Base-by-base conservation (phyloP, 2,113 vertebrate species). In the Perca schrenkii region DNA sequence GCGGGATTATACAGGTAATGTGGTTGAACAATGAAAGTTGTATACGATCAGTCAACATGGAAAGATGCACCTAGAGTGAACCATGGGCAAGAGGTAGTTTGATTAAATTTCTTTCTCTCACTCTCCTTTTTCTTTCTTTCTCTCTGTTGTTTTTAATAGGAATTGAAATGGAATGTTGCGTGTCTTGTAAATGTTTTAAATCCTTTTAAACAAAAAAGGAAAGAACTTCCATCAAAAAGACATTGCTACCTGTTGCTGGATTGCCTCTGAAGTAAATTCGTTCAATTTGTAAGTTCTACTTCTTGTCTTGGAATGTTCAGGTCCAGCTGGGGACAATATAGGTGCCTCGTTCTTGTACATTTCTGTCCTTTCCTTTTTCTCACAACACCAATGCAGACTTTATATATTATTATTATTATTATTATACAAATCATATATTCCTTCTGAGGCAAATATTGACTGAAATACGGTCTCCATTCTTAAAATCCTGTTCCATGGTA, bases 121-220 rank as follows among this genome's bases (percentile, higher is more conserved):
- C 19, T 66, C 22, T 67, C 6, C 6, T 34, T 34, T 34, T 34
- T 34, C 6, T 40, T 43, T 11, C 10, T 43, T 43, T 10, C 7
- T 43, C 94, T 95, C 93, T 87, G 76, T 96, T 96, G 93, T 94
- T 98, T 98, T 97, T 96, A 97, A 96, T 97, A 97, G 95, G 95
- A 97, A 95, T 97, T 96, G 92, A 92, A 43, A 92, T 95, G 91
- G 95, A 96, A 97, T 96, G 96, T 96, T 97, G 95, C 96, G 93
- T 96, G 96, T 98, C 96, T 96, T 98, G 96, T 98, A 97, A 97
- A 98, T 97, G 97, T 98, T 99, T 99, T 98, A 98, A 94, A 97
- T 96, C 94, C 95, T 97, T 97, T 97, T 97, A 97, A 97, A 78
- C 77, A 67, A 95, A 82, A 92, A 92, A 91, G 88, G 87, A 91